Conservation (phyloP, 2,113 vertebrate genomes). For the Salvator merianae region DNA sequence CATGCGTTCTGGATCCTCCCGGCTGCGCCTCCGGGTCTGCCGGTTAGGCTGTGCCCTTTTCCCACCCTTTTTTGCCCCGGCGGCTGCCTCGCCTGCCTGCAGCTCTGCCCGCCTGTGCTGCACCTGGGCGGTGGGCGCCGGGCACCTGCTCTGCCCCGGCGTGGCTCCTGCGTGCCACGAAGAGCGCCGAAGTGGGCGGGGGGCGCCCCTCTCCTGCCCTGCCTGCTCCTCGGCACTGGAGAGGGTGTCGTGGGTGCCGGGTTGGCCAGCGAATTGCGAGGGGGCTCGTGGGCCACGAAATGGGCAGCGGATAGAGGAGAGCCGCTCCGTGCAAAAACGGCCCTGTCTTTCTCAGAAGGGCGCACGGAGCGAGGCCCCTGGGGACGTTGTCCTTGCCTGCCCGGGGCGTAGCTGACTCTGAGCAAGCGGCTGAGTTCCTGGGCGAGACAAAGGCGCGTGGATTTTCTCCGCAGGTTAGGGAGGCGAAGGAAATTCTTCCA, state of each 20-base stretch:
- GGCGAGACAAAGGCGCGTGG: slow-evolving; percentile 33
- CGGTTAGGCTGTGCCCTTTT: neutral
- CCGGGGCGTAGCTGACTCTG: too few species aligned
- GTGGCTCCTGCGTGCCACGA: slow-evolving; percentile 88
- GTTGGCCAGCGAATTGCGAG: too few species aligned
- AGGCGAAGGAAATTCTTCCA: slow-evolving; percentile 55
- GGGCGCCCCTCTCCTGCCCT: too few species aligned
- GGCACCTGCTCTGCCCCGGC: slow-evolving; percentile 36
- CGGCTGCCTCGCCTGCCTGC: neutral
- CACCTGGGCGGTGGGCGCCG: slow-evolving; percentile 25
- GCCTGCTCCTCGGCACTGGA: slow-evolving; percentile 71
- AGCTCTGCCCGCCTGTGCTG: neutral
- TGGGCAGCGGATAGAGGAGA: too few species aligned
- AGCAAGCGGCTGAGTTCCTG: slow-evolving; percentile 38
- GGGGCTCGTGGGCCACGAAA: too few species aligned
- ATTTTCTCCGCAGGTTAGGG: slow-evolving; percentile 43
- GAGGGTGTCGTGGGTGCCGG: slow-evolving; percentile 69
- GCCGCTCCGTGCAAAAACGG: too few species aligned
- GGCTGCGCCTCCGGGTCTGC: too few species aligned
- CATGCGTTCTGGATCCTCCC: too few species aligned
- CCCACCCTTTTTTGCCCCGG: neutral
- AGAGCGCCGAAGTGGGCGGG: too few species aligned
- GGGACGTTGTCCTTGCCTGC: too few species aligned
- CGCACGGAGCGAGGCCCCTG: too few species aligned
- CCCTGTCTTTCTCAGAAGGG: too few species aligned